Evolutionary conservation across 2,113 vertebrate species (phyloP).

Genomic region (Porphyrio hochstetteri): DNA sequence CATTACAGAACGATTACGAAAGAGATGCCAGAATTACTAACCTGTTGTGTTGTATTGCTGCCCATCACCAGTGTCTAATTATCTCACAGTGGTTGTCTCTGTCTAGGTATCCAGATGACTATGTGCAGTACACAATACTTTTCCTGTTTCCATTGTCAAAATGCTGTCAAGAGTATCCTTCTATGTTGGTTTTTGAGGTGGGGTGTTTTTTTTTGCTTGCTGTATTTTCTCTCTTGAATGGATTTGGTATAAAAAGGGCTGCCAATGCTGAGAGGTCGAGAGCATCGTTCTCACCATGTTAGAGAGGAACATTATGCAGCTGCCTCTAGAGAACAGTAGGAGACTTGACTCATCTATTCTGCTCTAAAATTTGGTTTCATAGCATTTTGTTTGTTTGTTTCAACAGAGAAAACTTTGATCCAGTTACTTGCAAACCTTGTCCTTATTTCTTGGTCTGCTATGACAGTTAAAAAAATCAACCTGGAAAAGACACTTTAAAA

Average conservation of each 20-base stretch:
- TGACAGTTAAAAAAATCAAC: neutral
- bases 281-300: neutral
- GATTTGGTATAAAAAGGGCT: neutral
- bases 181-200: accelerated
- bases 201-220: neutral
- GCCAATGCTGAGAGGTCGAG: neutral
- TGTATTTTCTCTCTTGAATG: neutral
- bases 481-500: neutral
- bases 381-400: neutral
- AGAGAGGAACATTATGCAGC: neutral
- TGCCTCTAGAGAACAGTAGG: neutral
- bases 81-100: neutral
- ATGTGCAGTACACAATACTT: neutral
- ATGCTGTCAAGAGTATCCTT: neutral
- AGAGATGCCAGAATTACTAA: neutral
- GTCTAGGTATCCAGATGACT: neutral
- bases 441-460: neutral
- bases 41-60: neutral
- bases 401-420: neutral
- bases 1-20: neutral
- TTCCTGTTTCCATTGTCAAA: neutral
- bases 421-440: neutral
- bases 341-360: neutral
- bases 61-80: neutral
- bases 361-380: neutral